A percentile compares a stretch with the other conserved stretches of the same genome.
phyloP scores from a whole-genome alignment of 2,113 vertebrate species.

The Menidia beryllina region DNA sequence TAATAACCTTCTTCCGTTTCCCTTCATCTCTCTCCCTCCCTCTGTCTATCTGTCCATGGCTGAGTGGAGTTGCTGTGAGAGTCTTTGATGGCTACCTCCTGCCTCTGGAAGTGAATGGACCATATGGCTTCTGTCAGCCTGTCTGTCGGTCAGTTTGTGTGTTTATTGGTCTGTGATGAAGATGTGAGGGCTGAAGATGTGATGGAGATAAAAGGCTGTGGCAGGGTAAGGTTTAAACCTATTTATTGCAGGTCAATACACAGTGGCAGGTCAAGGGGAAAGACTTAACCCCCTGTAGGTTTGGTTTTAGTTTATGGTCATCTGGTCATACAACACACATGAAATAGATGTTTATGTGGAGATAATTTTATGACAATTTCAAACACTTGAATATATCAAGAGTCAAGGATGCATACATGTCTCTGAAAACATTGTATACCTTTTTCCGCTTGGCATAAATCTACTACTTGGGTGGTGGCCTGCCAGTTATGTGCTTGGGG shows the following conservation, averaged over 20 bases:
- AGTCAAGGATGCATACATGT: constrained; percentile 38
- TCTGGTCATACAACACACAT: constrained; percentile 57
- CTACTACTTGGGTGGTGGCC: constrained; percentile 47
- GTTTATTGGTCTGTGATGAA: constrained; percentile 58
- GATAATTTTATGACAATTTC: constrained; percentile 27
- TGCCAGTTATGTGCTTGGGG: constrained; percentile 39
- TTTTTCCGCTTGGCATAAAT: not conserved
- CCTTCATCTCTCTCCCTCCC: constrained; percentile 31
- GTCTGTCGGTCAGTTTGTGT: constrained; percentile 59
- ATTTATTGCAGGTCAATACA: constrained; percentile 74
- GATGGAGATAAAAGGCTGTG: constrained; percentile 65
- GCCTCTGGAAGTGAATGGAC: constrained; percentile 71
- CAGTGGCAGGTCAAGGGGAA: constrained; percentile 74
- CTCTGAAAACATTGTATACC: constrained; percentile 16
- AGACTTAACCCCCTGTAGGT: constrained; percentile 51
- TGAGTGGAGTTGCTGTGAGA: constrained; percentile 61
- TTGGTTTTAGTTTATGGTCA: constrained; percentile 60
- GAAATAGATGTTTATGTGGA: constrained; percentile 15
- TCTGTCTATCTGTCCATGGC: constrained; percentile 42
- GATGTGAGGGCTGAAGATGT: constrained; percentile 63
- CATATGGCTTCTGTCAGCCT: constrained; percentile 73
- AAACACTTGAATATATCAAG: constrained; percentile 19
- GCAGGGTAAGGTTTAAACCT: constrained; percentile 72
- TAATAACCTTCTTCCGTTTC: constrained; percentile 34
- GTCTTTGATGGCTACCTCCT: constrained; percentile 75